Percentiles rank a stretch among this genome's conserved stretches.
Evolutionary conservation across 2,888 invertebrate genomes (phyloP).

Genomic region (Frankliniella fusca): DNA sequence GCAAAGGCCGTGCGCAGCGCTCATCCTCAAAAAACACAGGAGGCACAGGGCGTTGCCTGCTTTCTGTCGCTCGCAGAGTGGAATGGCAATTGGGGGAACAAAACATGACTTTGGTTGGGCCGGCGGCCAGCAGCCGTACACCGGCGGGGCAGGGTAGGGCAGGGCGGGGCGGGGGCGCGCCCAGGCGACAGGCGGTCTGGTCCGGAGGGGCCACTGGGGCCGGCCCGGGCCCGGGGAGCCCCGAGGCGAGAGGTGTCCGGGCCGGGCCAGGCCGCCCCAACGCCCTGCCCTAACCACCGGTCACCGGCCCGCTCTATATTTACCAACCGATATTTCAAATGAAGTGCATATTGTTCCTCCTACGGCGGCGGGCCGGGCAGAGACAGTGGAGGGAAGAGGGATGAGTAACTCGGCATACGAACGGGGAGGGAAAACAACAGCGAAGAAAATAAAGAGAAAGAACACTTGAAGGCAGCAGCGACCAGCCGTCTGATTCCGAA

Average conservation of each 20-base stretch:
- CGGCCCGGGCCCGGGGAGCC: neutral
- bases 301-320: slow-evolving; percentile 22
- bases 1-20: too few relatives aligned
- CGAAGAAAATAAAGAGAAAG: neutral
- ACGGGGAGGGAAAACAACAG: neutral
- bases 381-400: neutral
- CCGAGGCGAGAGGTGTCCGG: neutral
- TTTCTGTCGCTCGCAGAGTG: too few relatives aligned
- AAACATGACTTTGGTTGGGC: too few relatives aligned
- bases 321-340: slow-evolving; percentile 17
- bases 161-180: neutral
- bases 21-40: too few relatives aligned
- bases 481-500: neutral
- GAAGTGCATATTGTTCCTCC: slow-evolving; percentile 18
- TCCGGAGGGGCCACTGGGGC: neutral
- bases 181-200: slow-evolving; percentile 10
- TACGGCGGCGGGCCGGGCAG: too few relatives aligned
- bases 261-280: too few relatives aligned
- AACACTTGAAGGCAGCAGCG: neutral
- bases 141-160: neutral
- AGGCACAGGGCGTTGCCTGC: too few relatives aligned
- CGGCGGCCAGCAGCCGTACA: too few relatives aligned
- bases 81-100: too few relatives aligned
- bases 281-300: neutral
- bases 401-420: neutral